Percentiles rank a stretch among this genome's conserved stretches.
These are phyloP conservation scores for Arvicanthis niloticus DNA, from an alignment of 2,113 vertebrate genomes.

Conservation along the genomic window DNA sequence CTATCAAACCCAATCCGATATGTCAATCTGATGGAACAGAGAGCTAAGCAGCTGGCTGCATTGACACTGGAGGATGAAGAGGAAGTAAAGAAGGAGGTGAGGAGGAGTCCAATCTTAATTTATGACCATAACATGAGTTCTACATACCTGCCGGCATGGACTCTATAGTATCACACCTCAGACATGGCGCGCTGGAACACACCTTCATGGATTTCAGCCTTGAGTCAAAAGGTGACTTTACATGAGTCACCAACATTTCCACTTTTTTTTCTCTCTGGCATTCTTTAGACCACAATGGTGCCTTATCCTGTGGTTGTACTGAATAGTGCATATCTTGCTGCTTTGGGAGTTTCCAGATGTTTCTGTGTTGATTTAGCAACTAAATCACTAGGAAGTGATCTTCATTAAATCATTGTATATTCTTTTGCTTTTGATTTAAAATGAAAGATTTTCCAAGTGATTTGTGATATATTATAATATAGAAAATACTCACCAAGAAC, in stretches of 20 bases:
- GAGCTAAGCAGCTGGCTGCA: slow-evolving; percentile 96
- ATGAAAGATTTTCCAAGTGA: not conserved
- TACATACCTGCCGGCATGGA: not conserved
- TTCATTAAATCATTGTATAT: slow-evolving; percentile 8
- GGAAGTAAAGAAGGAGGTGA: slow-evolving; percentile 95
- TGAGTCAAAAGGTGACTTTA: not conserved
- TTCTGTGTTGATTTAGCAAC: not conserved
- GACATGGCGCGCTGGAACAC: not conserved
- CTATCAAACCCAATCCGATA: slow-evolving; percentile 99
- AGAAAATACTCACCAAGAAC: not conserved
- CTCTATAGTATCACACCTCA: not conserved
- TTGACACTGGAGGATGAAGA: slow-evolving; percentile 97
- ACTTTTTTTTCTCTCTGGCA: not conserved
- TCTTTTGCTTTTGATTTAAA: slow-evolving; percentile 40
- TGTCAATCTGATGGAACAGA: slow-evolving; percentile 98
- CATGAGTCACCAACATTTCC: not conserved
- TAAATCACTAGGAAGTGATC: not conserved
- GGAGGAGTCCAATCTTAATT: not conserved
- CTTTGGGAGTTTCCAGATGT: slow-evolving; percentile 16
- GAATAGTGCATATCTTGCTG: not conserved
- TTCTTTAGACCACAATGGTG: not conserved
- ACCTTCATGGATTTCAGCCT: not conserved
- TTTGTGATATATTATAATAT: not conserved
- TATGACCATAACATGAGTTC: not conserved
- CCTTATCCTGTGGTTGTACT: not conserved